These are phyloP conservation scores for Palythoa heliodiscus DNA, from an alignment of 92 coral and sea anemone genomes.

Conservation along the genomic window DNA sequence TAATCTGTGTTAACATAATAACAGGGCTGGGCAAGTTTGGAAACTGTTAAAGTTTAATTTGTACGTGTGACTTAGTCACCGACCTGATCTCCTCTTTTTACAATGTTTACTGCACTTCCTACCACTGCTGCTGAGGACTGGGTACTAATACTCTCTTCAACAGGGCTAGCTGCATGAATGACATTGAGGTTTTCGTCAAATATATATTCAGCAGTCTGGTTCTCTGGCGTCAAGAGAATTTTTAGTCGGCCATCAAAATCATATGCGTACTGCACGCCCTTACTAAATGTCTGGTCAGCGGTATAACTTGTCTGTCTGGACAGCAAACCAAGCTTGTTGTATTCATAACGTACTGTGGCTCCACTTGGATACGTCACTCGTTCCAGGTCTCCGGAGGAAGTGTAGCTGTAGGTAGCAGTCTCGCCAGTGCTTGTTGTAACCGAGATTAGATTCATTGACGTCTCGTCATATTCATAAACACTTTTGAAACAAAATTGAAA, in stretches of 20 bases:
- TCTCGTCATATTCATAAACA: conserved; percentile 61
- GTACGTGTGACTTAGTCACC: not conserved
- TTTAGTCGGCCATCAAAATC: conserved; percentile 71
- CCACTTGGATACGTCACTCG: conserved; percentile 63
- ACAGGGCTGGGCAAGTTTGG: not conserved
- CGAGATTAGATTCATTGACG: conserved; percentile 38
- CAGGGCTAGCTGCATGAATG: conserved; percentile 39
- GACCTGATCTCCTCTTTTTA: conserved; percentile 37
- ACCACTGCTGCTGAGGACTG: conserved; percentile 37
- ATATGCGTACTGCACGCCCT: conserved; percentile 50
- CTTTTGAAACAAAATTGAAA: conserved; percentile 21
- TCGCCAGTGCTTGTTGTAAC: conserved; percentile 50
- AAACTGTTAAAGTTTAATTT: not conserved
- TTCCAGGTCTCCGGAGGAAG: conserved; percentile 56
- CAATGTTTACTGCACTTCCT: conserved; percentile 35
- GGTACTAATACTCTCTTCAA: conserved; percentile 52
- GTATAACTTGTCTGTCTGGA: conserved; percentile 49
- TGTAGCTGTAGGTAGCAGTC: conserved; percentile 61
- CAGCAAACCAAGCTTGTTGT: conserved; percentile 64
- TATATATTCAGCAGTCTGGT: conserved; percentile 34
- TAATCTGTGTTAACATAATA: not conserved
- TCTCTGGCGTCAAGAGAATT: conserved; percentile 30
- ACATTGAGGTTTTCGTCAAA: conserved; percentile 52
- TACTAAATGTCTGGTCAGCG: conserved; percentile 42
- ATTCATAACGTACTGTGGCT: conserved; percentile 52